Conservation (phyloP, 2,888 invertebrate genomes). For the Helicoverpa assulta region DNA sequence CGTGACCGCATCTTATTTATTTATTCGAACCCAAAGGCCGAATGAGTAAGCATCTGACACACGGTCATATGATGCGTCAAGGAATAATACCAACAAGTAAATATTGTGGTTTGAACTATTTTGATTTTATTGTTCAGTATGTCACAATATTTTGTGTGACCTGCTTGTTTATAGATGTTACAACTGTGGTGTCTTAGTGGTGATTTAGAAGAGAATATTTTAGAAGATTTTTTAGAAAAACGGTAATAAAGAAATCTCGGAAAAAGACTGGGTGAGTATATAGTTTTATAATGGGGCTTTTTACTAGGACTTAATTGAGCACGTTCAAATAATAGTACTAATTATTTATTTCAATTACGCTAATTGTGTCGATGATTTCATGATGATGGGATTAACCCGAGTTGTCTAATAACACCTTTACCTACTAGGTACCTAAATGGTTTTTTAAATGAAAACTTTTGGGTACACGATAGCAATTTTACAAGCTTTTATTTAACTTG, state of each 20-base stretch:
- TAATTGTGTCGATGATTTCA: too few relatives aligned
- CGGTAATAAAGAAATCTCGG: background rate
- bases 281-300: too few relatives aligned
- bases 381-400: too few relatives aligned
- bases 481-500: too few relatives aligned
- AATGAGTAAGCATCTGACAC: conserved; percentile 76
- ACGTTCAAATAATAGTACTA: too few relatives aligned
- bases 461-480: too few relatives aligned
- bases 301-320: too few relatives aligned
- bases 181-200: background rate
- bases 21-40: conserved; percentile 67
- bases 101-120: conserved; percentile 39
- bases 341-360: too few relatives aligned
- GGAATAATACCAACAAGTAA: conserved; percentile 44
- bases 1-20: conserved; percentile 44
- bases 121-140: background rate
- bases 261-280: background rate
- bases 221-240: background rate
- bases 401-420: too few relatives aligned
- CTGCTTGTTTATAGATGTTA: background rate
- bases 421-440: too few relatives aligned
- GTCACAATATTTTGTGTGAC: background rate
- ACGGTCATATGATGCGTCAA: conserved; percentile 61
- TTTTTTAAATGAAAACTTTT: too few relatives aligned
- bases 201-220: background rate